phyloP scores from a whole-genome alignment of 2,797 vertebrate species.

The Orientallactaga sibirica region DNA sequence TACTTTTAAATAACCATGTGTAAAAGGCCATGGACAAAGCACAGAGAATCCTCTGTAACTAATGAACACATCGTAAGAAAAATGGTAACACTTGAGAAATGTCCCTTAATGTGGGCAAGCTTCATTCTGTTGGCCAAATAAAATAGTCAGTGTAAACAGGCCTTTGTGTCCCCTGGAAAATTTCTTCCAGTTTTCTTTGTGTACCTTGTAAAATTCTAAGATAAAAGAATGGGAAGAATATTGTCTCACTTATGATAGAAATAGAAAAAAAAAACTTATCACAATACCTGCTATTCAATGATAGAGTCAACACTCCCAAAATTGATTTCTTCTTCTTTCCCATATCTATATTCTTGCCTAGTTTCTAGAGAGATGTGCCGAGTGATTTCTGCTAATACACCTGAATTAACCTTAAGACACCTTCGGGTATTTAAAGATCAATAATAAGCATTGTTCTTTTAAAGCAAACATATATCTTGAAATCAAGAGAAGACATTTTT shows the following conservation, averaged over 20 bases:
- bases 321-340: neutral
- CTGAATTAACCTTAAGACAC: conserved; percentile 59
- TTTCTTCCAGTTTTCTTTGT: conserved; percentile 18
- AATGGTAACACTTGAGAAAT: neutral
- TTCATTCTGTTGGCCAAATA: conserved; percentile 17
- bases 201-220: conserved; percentile 3
- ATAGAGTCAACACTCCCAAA: conserved; percentile 26
- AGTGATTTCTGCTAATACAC: conserved; percentile 66
- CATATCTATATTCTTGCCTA: neutral
- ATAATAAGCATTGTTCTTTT: conserved; percentile 51
- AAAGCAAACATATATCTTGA: conserved; percentile 43
- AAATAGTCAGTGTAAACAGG: neutral
- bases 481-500: conserved; percentile 49
- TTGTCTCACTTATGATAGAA: conserved; percentile 9
- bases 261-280: conserved; percentile 6
- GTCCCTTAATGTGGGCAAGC: neutral
- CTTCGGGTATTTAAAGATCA: conserved; percentile 57
- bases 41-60: neutral
- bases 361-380: neutral
- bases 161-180: conserved; percentile 37
- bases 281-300: conserved; percentile 3
- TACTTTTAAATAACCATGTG: neutral
- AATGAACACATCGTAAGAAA: neutral
- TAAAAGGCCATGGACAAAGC: neutral
- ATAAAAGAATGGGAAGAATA: conserved; percentile 42